Base-by-base conservation (phyloP, 2,113 vertebrate genomes). In the Gymnocephalus cernua region DNA sequence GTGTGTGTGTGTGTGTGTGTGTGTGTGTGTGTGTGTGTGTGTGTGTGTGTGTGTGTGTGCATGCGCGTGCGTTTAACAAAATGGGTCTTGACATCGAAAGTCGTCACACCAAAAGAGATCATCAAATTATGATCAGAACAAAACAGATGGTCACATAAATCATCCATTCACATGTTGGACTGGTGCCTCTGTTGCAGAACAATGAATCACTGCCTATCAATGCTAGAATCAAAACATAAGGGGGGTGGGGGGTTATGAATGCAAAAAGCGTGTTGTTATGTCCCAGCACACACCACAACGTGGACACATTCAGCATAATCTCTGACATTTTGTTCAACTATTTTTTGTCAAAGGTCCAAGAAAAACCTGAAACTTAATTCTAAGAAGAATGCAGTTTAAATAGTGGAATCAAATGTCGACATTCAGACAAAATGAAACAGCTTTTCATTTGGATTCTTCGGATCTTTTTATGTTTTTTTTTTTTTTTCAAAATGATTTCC, bases 111-210 rank as follows among this genome's bases (percentile, higher is more conserved):
- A 83, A 90, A 86, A 81, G 74, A 92, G 86, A 91, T 84, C 77
- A 91, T 91, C 80, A 92, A 92, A 91, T 92, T 85, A 88, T 80
- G 84, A 91, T 91, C 84, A 86, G 86, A 92, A 86, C 72, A 89
- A 89, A 90, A 76, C 90, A 92, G 92, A 92, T 93, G 92, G 91
- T 76, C 82, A 87, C 91, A 93, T 93, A 88, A 93, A 91, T 93
- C 92, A 94, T 91, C 86, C 68, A 82, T 90, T 93, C 91, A 90
- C 77, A 84, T 67, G 85, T 87, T 91, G 90, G 90, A 91, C 77
- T 77, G 88, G 53, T 79, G 87, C 89, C 87, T 88, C 82, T 57
- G 80, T 48, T 80, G 82, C 90, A 85, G 80, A 91, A 91, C 91
- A 93, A 91, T 93, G 86, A 91, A 90, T 91, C 91, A 90, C 88